These are phyloP conservation scores for Dicyrtomina minuta DNA, from an alignment of 2,888 invertebrate species.

Conservation along the genomic window DNA sequence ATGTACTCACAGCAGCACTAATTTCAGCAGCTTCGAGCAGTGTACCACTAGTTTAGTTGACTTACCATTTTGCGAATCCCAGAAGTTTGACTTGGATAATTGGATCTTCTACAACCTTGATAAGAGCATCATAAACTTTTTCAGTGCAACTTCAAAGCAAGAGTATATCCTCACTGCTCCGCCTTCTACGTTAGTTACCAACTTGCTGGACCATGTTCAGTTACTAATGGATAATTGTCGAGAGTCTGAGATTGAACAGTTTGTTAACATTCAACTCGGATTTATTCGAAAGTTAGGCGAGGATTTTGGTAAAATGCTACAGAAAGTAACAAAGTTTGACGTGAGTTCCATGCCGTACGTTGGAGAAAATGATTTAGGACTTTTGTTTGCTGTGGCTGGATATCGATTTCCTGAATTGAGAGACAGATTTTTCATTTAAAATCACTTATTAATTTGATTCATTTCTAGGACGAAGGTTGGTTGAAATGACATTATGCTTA, in stretches of 20 bases:
- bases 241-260: slow-evolving; percentile 35
- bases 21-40: not conserved
- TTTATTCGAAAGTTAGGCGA: slow-evolving; percentile 35
- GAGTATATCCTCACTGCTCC: not conserved
- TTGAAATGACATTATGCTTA: too few relatives aligned
- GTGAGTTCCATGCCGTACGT: slow-evolving; percentile 30
- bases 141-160: not conserved
- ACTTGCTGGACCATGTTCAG: slow-evolving; percentile 30
- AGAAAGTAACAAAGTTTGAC: slow-evolving; percentile 26
- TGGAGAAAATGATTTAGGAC: slow-evolving; percentile 18
- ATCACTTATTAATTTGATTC: too few relatives aligned
- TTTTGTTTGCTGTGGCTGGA: slow-evolving; percentile 20
- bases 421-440: slow-evolving; percentile 28
- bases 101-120: slow-evolving; percentile 31
- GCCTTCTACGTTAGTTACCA: slow-evolving; percentile 20
- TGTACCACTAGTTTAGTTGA: not conserved
- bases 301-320: slow-evolving; percentile 28
- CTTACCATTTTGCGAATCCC: slow-evolving; percentile 7
- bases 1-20: not conserved
- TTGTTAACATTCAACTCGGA: slow-evolving; percentile 31
- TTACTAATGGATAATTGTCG: slow-evolving; percentile 21
- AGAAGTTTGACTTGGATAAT: slow-evolving; percentile 6
- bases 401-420: slow-evolving; percentile 19
- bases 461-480: too few relatives aligned
- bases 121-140: slow-evolving; percentile 34